Evolutionary conservation across 2,888 invertebrate genomes (phyloP).

Genomic region (Tipula unca): DNA sequence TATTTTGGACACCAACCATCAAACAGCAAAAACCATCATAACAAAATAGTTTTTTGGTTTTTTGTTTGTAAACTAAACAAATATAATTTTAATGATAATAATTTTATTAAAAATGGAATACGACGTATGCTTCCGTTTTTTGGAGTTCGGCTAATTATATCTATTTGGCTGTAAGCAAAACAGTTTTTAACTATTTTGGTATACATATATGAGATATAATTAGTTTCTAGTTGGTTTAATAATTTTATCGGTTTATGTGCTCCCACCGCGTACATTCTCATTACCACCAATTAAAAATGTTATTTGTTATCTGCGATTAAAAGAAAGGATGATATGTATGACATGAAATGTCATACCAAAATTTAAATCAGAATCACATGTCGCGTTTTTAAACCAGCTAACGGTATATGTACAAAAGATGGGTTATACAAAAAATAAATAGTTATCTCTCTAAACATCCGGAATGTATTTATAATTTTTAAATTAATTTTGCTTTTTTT

Average conservation of each 20-base stretch:
- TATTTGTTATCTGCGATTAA: neutral
- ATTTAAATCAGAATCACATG: neutral
- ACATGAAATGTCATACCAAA: neutral
- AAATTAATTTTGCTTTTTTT: neutral
- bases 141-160: neutral
- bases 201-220: neutral
- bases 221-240: neutral
- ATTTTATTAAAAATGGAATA: constrained; percentile 9
- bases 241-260: no score
- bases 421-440: neutral
- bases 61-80: neutral
- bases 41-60: neutral
- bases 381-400: neutral
- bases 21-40: neutral
- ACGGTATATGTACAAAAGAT: neutral
- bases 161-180: neutral
- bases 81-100: neutral
- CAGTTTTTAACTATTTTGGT: neutral
- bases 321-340: neutral
- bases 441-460: neutral
- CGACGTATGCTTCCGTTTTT: neutral
- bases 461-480: neutral
- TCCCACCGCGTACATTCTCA: neutral
- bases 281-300: neutral
- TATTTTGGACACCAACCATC: neutral